These are phyloP conservation scores for Eupithecia pulchellata DNA, from an alignment of 2,888 invertebrate genomes.

Conservation along the genomic window DNA sequence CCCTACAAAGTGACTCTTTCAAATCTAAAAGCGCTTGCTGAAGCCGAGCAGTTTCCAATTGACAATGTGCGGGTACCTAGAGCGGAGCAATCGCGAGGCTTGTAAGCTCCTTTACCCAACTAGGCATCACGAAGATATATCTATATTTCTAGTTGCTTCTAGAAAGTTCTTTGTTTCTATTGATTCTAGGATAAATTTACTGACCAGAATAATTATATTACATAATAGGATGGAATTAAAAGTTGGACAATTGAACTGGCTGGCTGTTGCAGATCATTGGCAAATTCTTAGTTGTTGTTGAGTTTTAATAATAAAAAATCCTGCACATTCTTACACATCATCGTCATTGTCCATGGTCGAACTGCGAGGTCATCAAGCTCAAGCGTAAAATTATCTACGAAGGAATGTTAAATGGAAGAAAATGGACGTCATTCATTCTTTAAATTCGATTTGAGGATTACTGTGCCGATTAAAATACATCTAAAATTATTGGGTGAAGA, in stretches of 20 bases:
- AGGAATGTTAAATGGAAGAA: too few species aligned
- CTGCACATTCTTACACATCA: neutral
- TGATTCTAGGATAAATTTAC: too few species aligned
- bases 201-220: too few species aligned
- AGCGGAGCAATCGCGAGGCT: constrained; percentile 70
- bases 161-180: constrained; percentile 11
- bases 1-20: constrained; percentile 70
- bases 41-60: constrained; percentile 78
- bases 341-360: neutral
- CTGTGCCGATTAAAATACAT: neutral
- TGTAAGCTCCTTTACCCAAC: constrained; percentile 67
- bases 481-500: neutral
- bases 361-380: too few species aligned
- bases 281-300: neutral
- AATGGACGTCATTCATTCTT: neutral
- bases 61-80: constrained; percentile 71
- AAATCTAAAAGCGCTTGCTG: constrained; percentile 76
- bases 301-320: neutral
- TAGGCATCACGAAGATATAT: constrained; percentile 32
- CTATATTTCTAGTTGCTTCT: constrained; percentile 26
- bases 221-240: too few species aligned
- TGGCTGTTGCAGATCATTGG: too few species aligned
- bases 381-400: too few species aligned
- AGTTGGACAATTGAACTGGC: too few species aligned
- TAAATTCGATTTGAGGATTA: neutral